Evolutionary conservation across 2,797 vertebrate species (phyloP).

Genomic region (Rhynchotus rufescens): DNA sequence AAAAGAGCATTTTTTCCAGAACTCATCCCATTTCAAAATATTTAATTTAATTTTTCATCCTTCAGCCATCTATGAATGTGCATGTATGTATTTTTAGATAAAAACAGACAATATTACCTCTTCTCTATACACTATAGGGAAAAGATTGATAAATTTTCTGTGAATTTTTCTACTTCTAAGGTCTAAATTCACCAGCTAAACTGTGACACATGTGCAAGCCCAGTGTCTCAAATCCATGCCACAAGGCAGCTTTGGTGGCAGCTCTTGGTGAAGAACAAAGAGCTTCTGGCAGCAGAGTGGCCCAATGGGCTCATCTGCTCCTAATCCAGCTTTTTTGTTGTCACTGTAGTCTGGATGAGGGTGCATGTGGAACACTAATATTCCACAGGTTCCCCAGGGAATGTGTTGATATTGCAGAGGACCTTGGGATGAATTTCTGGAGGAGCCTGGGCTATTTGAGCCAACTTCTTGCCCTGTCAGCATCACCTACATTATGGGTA

Average conservation of each 20-base stretch:
- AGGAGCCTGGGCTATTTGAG: background rate
- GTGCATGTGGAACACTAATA: background rate
- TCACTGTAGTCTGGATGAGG: no score
- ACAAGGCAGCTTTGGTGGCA: background rate
- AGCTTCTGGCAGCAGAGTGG: background rate
- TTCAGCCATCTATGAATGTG: background rate
- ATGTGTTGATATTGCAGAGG: background rate
- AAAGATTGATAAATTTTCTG: background rate
- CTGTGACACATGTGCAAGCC: background rate
- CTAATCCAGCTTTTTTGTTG: background rate
- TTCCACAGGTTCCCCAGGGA: background rate
- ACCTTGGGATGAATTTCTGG: background rate
- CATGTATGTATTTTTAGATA: accelerated
- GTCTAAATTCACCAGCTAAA: no score
- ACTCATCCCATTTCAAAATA: background rate
- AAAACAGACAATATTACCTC: background rate
- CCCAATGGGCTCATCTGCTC: background rate
- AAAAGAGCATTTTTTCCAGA: background rate
- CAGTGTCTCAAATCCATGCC: background rate
- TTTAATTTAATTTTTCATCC: background rate
- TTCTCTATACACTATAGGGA: background rate
- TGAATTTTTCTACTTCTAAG: background rate
- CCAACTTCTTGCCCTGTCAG: background rate
- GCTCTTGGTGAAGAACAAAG: background rate
- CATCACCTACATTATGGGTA: accelerated